Evolutionary conservation across 2,113 vertebrate genomes (phyloP), one percentile per base, ranked within the genome.

Genomic region (Tetraodon nigroviridis): DNA sequence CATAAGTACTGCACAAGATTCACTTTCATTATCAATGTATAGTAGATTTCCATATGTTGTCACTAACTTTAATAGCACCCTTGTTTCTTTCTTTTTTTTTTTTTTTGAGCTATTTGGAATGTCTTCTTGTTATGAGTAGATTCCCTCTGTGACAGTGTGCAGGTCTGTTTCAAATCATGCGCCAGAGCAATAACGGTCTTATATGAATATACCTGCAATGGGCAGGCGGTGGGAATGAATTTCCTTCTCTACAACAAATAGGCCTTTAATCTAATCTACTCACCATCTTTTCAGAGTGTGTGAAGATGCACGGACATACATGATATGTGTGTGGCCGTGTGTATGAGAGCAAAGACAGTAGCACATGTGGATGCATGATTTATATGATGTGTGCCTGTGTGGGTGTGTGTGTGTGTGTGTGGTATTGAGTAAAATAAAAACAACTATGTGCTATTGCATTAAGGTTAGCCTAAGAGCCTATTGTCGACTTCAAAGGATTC

Each of bases 401-500:
- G 80, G 65, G 67, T n/a, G n/a, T n/a, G n/a, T n/a, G n/a, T n/a
- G n/a, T n/a, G n/a, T n/a, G n/a, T n/a, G n/a, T n/a, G n/a, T n/a
- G n/a, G n/a, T n/a, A n/a, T n/a, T n/a, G n/a, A n/a, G n/a, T n/a
- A n/a, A n/a, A n/a, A n/a, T n/a, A n/a, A n/a, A n/a, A n/a, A n/a
- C n/a, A n/a, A 67, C 73, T 76, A 68, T 79, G 80, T 73, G 68
- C 69, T 69, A 72, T 75, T 77, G 82, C 69, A 76, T 82, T 79
- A 82, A 81, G 81, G 74, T 81, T 83, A 61, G 75, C 78, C 82
- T 79, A 78, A 83, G 81, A 87, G 85, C 78, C 84, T 81, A 88
- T 88, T 89, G 86, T 89, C 79, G 76, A 85, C 87, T 87, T 90
- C 85, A 90, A 89, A 77, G 82, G 86, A 89, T 90, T 90, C 89